Conservation (phyloP, 2,113 vertebrate genomes). For the Gila orcuttii region DNA sequence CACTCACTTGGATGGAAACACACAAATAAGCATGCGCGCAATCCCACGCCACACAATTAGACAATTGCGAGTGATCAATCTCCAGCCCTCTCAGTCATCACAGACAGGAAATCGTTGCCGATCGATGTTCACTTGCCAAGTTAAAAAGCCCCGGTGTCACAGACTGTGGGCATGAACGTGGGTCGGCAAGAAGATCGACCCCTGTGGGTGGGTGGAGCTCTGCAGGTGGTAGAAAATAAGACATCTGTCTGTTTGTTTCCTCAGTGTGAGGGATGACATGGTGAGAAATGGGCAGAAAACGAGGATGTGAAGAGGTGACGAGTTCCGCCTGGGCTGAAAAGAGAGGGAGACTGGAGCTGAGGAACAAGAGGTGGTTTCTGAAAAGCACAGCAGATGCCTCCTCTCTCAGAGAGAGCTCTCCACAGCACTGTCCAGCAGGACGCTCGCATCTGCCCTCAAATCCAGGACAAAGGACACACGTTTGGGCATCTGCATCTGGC, state of each 20-base stretch:
- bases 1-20: constrained; percentile 22
- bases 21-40: constrained; percentile 50
- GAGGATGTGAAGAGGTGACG: constrained; percentile 48
- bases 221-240: constrained; percentile 59
- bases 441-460: constrained; percentile 45
- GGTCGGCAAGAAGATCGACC: constrained; percentile 26
- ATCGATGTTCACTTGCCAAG: constrained; percentile 67
- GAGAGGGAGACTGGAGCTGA: constrained; percentile 20
- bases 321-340: constrained; percentile 54
- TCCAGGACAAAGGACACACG: constrained; percentile 53
- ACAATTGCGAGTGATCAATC: constrained; percentile 56
- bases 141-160: constrained; percentile 64
- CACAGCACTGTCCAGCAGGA: constrained; percentile 40
- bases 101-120: constrained; percentile 75
- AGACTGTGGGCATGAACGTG: constrained; percentile 58
- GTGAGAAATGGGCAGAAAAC: constrained; percentile 44
- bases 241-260: constrained; percentile 60
- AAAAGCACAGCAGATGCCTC: constrained; percentile 51
- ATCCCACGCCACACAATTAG: constrained; percentile 10
- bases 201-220: constrained; percentile 46
- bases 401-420: constrained; percentile 28
- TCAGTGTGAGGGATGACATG: constrained; percentile 38
- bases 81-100: constrained; percentile 51
- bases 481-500: constrained; percentile 42
- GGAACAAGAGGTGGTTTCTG: constrained; percentile 43